phyloP scores from a whole-genome alignment of 1,140 invertebrate species.

The Drosophila yakuba region DNA sequence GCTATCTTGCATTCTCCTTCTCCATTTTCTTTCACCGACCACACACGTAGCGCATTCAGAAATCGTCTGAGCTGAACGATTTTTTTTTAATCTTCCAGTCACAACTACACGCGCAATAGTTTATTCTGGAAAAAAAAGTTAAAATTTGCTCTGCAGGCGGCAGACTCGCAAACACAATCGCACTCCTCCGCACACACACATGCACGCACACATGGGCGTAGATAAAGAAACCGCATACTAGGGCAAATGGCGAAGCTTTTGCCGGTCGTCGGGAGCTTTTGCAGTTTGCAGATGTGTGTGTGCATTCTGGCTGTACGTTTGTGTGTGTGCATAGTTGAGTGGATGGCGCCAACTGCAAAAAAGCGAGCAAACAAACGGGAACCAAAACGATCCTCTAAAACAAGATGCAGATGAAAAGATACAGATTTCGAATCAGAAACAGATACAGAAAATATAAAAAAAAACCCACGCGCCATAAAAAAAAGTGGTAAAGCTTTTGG shows the following conservation, averaged over 20 bases:
- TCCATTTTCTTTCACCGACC: background rate
- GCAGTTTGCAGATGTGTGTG: constrained; percentile 48
- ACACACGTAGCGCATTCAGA: constrained; percentile 38
- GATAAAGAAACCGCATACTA: constrained; percentile 46
- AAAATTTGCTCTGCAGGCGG: constrained; percentile 61
- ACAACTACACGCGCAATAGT: constrained; percentile 48
- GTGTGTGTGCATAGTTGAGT: constrained; percentile 55
- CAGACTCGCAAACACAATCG: constrained; percentile 20
- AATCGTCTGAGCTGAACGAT: constrained; percentile 34
- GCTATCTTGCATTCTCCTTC: no score
- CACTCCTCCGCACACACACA: constrained; percentile 17
- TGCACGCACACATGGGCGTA: constrained; percentile 21
- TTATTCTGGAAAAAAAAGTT: constrained; percentile 53
- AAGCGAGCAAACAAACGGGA: constrained; percentile 36
- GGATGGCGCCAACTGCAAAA: constrained; percentile 61
- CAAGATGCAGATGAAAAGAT: constrained; percentile 41
- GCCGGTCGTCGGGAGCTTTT: constrained; percentile 46
- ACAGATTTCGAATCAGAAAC: constrained; percentile 13
- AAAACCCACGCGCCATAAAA: constrained; percentile 14
- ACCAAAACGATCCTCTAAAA: constrained; percentile 46
- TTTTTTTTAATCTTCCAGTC: constrained; percentile 41
- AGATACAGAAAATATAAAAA: constrained; percentile 8
- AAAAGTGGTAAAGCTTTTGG: constrained; percentile 28
- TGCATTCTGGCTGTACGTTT: constrained; percentile 15
- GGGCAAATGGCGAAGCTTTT: constrained; percentile 48